These are phyloP conservation scores for Sinodicranocentrus sp. DNA, from an alignment of 2,888 invertebrate genomes.

Conservation along the genomic window DNA sequence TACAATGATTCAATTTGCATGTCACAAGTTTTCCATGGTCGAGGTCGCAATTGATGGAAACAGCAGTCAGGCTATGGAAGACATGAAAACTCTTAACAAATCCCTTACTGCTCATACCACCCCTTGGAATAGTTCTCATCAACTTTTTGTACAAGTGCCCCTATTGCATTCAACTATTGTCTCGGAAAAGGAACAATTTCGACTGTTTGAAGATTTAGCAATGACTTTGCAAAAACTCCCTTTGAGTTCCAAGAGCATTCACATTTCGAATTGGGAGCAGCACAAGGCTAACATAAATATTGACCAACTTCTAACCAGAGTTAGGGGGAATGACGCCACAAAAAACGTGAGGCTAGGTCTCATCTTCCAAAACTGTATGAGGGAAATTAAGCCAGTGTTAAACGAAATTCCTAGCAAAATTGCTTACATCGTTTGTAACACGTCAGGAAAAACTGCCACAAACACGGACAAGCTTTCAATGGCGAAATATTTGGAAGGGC, in stretches of 20 bases:
- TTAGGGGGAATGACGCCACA: too few relatives aligned
- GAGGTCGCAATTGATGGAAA: not conserved
- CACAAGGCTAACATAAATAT: too few relatives aligned
- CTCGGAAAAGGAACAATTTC: too few relatives aligned
- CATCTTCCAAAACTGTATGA: not conserved
- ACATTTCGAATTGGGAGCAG: too few relatives aligned
- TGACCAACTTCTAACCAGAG: too few relatives aligned
- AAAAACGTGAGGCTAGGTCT: not conserved
- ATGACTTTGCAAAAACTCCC: too few relatives aligned
- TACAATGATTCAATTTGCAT: not conserved
- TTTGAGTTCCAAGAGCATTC: too few relatives aligned
- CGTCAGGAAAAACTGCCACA: not conserved
- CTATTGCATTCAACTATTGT: too few relatives aligned
- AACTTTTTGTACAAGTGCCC: too few relatives aligned
- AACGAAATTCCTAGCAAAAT: not conserved
- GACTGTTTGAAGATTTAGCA: too few relatives aligned
- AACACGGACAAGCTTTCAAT: not conserved
- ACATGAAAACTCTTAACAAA: not conserved
- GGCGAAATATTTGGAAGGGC: not conserved
- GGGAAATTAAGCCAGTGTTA: not conserved
- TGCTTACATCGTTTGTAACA: not conserved
- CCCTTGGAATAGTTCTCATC: too few relatives aligned
- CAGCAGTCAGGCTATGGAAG: not conserved
- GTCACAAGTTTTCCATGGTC: not conserved
- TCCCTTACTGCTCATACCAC: too few relatives aligned